phyloP scores from a whole-genome alignment of 2,113 vertebrate species.

The Cephalopterus ornatus region DNA sequence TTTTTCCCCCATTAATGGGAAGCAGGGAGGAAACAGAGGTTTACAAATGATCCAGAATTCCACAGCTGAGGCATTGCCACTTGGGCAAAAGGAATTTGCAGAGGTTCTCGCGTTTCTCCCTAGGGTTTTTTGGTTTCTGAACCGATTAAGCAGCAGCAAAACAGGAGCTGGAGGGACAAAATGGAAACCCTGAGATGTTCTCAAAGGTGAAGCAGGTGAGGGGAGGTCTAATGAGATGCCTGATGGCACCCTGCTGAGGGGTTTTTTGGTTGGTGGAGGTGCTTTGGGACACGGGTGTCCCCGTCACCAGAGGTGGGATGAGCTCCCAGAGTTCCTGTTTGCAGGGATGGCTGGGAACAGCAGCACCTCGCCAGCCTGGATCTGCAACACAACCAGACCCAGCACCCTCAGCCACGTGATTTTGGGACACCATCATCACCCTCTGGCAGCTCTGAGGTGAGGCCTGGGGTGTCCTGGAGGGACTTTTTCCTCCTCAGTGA shows the following conservation, averaged over 20 bases:
- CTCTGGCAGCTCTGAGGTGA: background rate
- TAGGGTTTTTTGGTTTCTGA: background rate
- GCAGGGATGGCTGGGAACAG: background rate
- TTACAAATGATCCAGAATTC: background rate
- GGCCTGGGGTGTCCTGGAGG: background rate
- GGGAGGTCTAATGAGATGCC: background rate
- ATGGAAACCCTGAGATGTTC: background rate
- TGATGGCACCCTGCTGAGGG: background rate
- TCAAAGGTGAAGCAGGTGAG: background rate
- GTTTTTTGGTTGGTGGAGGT: background rate
- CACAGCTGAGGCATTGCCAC: fast-evolving
- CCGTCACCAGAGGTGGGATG: background rate
- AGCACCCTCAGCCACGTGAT: fast-evolving
- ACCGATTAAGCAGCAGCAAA: background rate
- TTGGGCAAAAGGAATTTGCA: background rate
- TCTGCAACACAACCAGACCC: background rate
- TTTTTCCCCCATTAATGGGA: background rate
- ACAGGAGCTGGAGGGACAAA: background rate
- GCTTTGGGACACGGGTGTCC: background rate
- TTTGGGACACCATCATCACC: background rate
- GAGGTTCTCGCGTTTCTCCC: background rate
- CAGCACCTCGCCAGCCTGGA: background rate
- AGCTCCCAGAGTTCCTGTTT: fast-evolving
- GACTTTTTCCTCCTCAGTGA: background rate
- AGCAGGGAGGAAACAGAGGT: background rate